phyloP scores from a whole-genome alignment of 2,113 vertebrate genomes.

The Anolis carolinensis region DNA sequence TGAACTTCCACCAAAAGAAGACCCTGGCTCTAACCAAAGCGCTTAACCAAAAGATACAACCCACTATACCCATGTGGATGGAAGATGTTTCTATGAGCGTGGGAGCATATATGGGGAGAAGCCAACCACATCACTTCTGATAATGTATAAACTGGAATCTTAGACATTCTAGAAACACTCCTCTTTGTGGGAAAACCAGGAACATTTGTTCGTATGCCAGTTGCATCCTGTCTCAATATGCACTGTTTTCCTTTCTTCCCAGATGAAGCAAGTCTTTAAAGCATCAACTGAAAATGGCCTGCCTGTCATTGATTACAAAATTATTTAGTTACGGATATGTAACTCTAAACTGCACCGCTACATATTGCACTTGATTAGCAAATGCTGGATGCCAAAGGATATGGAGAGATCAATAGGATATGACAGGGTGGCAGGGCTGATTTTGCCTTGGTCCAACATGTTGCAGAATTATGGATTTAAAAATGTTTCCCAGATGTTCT shows the following conservation, averaged over 20 bases:
- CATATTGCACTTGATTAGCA: conserved; percentile 57
- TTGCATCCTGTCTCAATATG: conserved; percentile 11
- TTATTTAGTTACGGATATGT: conserved; percentile 68
- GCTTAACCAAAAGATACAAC: background rate
- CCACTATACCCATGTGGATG: background rate
- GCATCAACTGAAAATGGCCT: conserved; percentile 58
- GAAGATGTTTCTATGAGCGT: background rate
- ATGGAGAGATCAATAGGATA: conserved; percentile 31
- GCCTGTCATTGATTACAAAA: conserved; percentile 67
- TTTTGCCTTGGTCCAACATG: conserved; percentile 41
- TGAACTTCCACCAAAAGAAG: background rate
- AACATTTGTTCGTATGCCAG: conserved; percentile 16
- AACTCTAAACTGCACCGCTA: conserved; percentile 59
- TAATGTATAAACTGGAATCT: background rate
- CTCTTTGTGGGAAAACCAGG: conserved; percentile 56
- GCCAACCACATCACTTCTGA: background rate
- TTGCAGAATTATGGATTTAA: conserved; percentile 11
- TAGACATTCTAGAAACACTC: conserved; percentile 46
- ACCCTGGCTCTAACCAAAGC: background rate
- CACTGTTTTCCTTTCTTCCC: conserved; percentile 59
- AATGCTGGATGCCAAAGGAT: conserved; percentile 53
- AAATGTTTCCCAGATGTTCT: conserved; percentile 25
- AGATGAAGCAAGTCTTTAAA: conserved; percentile 60
- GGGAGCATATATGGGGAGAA: background rate
- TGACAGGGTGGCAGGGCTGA: conserved; percentile 18